phyloP scores from a whole-genome alignment of 2,113 vertebrate genomes.

The Antechinus stuartii region DNA sequence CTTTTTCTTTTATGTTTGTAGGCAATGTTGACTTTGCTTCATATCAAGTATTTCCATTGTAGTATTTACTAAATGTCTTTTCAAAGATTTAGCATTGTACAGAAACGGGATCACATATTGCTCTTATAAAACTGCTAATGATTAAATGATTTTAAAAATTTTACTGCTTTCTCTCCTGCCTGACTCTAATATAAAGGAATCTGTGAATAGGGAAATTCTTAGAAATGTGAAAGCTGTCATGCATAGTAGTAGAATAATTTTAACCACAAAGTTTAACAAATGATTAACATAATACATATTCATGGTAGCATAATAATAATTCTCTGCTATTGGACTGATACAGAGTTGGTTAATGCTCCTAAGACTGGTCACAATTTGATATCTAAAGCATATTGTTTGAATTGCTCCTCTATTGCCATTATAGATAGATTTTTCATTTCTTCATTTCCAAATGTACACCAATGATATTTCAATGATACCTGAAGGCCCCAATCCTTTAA shows the following conservation, averaged over 20 bases:
- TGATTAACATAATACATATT: slow-evolving; percentile 45
- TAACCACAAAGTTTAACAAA: neutral
- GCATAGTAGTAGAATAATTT: neutral
- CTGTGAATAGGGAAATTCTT: slow-evolving; percentile 14
- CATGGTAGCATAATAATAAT: slow-evolving; percentile 48
- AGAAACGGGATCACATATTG: neutral
- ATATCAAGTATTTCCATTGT: neutral
- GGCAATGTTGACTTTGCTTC: neutral
- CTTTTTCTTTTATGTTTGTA: neutral
- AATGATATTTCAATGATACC: neutral
- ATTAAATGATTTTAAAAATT: neutral
- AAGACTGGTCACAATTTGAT: slow-evolving; percentile 45
- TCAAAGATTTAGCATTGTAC: neutral
- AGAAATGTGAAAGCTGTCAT: neutral
- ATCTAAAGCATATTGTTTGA: slow-evolving; percentile 48
- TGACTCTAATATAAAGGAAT: neutral
- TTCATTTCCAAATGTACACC: slow-evolving; percentile 37
- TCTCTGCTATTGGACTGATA: neutral
- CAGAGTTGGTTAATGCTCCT: slow-evolving; percentile 29
- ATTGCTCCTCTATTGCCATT: slow-evolving; percentile 36
- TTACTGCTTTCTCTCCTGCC: neutral
- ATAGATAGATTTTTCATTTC: neutral
- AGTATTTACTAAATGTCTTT: neutral
- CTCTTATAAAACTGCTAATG: neutral
- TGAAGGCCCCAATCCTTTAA: neutral